phyloP scores from a whole-genome alignment of 1,140 invertebrate genomes.

The Drosophila persimilis region DNA sequence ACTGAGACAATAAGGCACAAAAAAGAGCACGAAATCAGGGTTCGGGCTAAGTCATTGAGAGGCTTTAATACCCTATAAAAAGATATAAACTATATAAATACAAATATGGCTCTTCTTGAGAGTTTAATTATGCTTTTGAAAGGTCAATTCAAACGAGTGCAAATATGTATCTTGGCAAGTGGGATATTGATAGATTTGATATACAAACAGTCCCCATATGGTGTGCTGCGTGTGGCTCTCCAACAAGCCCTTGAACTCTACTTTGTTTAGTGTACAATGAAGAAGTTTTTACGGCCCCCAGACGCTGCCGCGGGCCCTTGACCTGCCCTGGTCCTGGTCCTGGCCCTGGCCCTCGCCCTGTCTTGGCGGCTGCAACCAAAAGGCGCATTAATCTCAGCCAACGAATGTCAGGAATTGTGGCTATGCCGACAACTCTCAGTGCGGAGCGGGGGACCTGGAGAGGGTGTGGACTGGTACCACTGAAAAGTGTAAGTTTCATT shows the following conservation, averaged over 20 bases:
- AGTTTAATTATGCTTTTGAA: too few relatives aligned
- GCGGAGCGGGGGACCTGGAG: slow-evolving; percentile 6
- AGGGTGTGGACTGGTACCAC: slow-evolving; percentile 21
- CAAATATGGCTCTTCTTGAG: too few relatives aligned
- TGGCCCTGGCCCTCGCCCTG: slow-evolving; percentile 25
- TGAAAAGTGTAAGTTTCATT: slow-evolving; percentile 80
- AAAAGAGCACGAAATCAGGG: slow-evolving; percentile 34
- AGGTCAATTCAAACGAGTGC: too few relatives aligned
- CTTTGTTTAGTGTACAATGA: slow-evolving; percentile 33
- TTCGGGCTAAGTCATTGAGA: background rate
- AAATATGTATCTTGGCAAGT: too few relatives aligned
- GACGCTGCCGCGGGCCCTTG: slow-evolving; percentile 42
- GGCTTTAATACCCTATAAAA: slow-evolving; percentile 2
- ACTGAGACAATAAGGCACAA: slow-evolving; percentile 39
- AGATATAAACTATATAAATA: too few relatives aligned
- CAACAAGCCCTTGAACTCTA: slow-evolving; percentile 23
- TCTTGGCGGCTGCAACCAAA: slow-evolving; percentile 71
- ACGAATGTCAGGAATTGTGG: slow-evolving; percentile 79
- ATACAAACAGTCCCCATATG: too few relatives aligned
- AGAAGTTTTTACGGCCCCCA: slow-evolving; percentile 42
- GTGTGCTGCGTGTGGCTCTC: too few relatives aligned
- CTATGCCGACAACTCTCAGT: slow-evolving; percentile 61
- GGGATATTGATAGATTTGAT: too few relatives aligned
- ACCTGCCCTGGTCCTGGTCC: slow-evolving; percentile 37
- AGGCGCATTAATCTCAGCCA: slow-evolving; percentile 79